phyloP scores from a whole-genome alignment of 1,140 invertebrate species.

The Carposina sasakii region DNA sequence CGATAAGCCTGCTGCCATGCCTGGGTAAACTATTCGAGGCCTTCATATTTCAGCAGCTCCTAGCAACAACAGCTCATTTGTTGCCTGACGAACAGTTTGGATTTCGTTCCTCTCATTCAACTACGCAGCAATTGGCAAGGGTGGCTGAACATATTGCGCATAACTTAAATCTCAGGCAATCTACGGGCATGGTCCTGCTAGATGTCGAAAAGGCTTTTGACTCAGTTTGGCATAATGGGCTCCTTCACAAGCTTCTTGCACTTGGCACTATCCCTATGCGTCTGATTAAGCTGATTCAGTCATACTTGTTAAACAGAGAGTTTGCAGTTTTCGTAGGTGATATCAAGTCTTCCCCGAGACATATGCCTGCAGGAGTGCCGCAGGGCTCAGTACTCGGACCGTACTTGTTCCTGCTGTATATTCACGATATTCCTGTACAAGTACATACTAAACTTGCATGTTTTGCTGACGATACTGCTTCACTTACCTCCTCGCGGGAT shows the following conservation, averaged over 20 bases:
- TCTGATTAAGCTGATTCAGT: too few relatives aligned
- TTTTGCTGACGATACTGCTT: background rate
- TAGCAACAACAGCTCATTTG: background rate
- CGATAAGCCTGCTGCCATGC: constrained; percentile 17
- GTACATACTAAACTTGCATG: background rate
- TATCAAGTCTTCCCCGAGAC: background rate
- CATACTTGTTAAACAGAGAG: too few relatives aligned
- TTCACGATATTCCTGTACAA: constrained; percentile 1
- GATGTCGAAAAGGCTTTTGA: constrained; percentile 3
- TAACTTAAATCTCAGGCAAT: background rate
- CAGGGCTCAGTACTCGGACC: constrained; percentile 1
- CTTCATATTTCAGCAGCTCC: background rate
- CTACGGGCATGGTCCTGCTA: constrained; percentile 1
- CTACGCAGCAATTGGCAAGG: background rate
- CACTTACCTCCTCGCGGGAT: background rate
- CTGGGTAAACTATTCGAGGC: constrained; percentile 1
- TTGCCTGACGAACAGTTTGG: background rate
- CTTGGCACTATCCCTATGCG: too few relatives aligned
- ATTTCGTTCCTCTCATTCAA: background rate
- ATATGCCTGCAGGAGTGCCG: background rate
- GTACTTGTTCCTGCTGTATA: background rate
- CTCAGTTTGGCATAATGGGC: background rate
- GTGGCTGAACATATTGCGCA: constrained; percentile 1
- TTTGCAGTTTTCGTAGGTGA: background rate
- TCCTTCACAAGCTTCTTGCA: background rate